Base-by-base conservation (phyloP, 1,140 invertebrate genomes). In the Neuroterus valhalla region DNA sequence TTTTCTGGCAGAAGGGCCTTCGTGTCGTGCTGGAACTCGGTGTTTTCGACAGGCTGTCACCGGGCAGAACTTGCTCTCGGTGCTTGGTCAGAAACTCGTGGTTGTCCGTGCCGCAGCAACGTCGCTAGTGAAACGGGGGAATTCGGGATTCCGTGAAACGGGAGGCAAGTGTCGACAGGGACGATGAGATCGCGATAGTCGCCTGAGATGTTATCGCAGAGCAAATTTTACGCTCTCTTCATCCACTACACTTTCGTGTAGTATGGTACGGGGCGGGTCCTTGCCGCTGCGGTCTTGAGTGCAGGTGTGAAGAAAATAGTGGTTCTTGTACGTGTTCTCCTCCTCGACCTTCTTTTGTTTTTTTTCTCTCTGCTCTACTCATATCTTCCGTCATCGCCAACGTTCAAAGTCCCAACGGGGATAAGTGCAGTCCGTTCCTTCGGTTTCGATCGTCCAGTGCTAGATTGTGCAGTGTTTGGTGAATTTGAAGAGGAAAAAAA, bases 201-300 rank as follows among this genome's bases (percentile, higher is more conserved):
- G 70, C 43, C 19, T 31, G 68, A 72, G 66, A 89, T 89, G 87
- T 82, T 88, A 80, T 85, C 86, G 81, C 86, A 87, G 82, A 87
- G 85, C 82, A 86, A 86, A 79, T 87, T 88, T 82, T 88, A 87
- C 81, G 86, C 86, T 77, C 86, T 88, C 71, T 87, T 88, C 77
- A 88, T 88, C 75, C 87, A 85, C 84, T 88, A 88, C 82, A 88
- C 87, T 15, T 87, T 88, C 70, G 86, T 87, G 81, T 88, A 88
- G 86, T 21, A 82, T 81, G 84, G 80, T 71, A 66, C 84, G 84
- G 85, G 84, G 84, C 86, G 84, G 84, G 85, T 85, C 85, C 80
- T 83, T 81, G 79, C 81, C 79, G 85, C 77, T 83, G 81, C 82
- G 78, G 82, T 77, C 84, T n/a, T 42, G 46, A 70, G 67, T 69